Base-by-base conservation (phyloP, 2,888 invertebrate species). In the Lepas anatifera region DNA sequence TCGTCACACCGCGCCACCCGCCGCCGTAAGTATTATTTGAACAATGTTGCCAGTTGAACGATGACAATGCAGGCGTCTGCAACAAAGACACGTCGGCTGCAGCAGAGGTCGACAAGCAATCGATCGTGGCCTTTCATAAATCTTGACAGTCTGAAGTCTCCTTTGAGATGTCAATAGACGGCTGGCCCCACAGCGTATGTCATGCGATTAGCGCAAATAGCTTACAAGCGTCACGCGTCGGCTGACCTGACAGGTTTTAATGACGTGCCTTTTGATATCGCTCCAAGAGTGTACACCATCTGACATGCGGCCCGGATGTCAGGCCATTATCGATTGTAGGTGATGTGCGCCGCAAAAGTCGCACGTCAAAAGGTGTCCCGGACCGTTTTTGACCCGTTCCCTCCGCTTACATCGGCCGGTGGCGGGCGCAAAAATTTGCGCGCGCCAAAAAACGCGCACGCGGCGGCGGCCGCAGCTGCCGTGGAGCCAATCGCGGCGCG, bases 131-230 rank as follows among this genome's bases (percentile, higher is more conserved):
- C 58, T 58, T 58, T 58, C 58, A 58, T 58, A 35, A 58, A 58
- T 58, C 58, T 58, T 58, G 58, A 58, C 58, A 58, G 58, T 22
- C 35, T 58, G 10, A 10, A 58, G 58, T 25, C 58, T 32, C 58
- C 58, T 58, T 58, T 58, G 58, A 58, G 58, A 58, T 58, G 58
- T 58, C 58, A 58, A 58, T 58, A 32, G 58, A 58, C 32, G 22
- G 58, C 32, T 35, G 58, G 22, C 32, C 32, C 32, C 58, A 58
- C 22, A 32, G 22, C 25, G 58, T 35, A 58, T 58, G 58, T 35
- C 58, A 18, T 35, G 16, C 58, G 58, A 35, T 58, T 35, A 58
- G 32, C 22, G 25, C 58, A 58, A 58, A 58, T 58, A 58, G 58
- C 58, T 58, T 58, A 35, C 58, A 35, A 58, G 35, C 58, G 58